Base-by-base conservation (phyloP, 2,888 invertebrate genomes). In the Macrophya alboannulata region DNA sequence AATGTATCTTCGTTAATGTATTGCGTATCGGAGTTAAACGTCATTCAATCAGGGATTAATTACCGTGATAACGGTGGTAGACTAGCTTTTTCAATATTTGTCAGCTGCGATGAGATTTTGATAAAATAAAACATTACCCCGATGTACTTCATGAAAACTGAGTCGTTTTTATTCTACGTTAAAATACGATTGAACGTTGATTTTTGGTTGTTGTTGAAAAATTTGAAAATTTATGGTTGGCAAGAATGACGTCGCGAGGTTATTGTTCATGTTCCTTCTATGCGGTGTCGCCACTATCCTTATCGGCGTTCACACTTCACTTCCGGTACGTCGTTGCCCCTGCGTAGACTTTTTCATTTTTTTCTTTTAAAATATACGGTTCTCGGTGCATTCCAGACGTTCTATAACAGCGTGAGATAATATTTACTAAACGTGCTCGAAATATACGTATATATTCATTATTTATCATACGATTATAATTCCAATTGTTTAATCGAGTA, bases 291-390 rank as follows among this genome's bases (percentile, higher is more conserved):
- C 88, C 84, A 65, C 55, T 17, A 81, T 87, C 68, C 31, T 40
- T 40, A 85, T 87, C 85, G 86, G 87, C 86, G 86, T 89, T 87
- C 87, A 86, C 85, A 85, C 82, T 87, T 62, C 86, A 88, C 88
- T 90, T 91, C 90, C 91, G 90, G 90, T 89, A 88, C 87, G 79
- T 86, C 86, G 87, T 87, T 88, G 88, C 86, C 86, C 81, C 87
- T 85, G 87, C 88, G 87, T 88, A 43, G 6, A 88, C 86, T 81
- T 89, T 89, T 88, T 88, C 89, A 51, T 85, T 85, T 85, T 82
- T 83, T 86, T 72, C 71, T 86, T 87, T 85, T 87, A 71, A 84
- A 83, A 82, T 87, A 85, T 85, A 87, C 43, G 21, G 21, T 68
- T 45, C 15, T 31, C 65, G 68, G 74, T 43, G 31, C 45, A 72